phyloP scores from a whole-genome alignment of 2,888 invertebrate genomes.

The Gari tellinella region DNA sequence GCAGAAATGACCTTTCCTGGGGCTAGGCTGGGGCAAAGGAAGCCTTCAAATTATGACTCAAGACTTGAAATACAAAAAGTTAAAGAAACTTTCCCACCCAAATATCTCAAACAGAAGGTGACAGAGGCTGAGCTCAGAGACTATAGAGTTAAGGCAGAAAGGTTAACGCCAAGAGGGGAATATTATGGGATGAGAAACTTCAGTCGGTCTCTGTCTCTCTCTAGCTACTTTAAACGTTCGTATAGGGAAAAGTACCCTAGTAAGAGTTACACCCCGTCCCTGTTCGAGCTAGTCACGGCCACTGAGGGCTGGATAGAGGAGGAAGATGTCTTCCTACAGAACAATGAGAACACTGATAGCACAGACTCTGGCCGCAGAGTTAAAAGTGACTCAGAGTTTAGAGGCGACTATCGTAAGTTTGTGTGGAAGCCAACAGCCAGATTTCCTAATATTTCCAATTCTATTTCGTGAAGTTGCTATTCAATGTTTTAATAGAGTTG shows the following conservation, averaged over 20 bases:
- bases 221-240: slow-evolving; percentile 49
- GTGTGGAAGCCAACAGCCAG: too few relatives aligned
- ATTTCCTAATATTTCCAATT: too few relatives aligned
- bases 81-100: slow-evolving; percentile 43
- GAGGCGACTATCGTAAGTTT: slow-evolving; percentile 17
- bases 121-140: slow-evolving; percentile 51
- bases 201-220: slow-evolving; percentile 30
- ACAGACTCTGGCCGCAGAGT: slow-evolving; percentile 27
- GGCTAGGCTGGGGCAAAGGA: slow-evolving; percentile 27
- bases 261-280: slow-evolving; percentile 27
- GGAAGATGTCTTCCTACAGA: slow-evolving; percentile 26
- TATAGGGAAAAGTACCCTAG: slow-evolving; percentile 38
- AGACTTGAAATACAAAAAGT: slow-evolving; percentile 41
- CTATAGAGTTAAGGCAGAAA: slow-evolving; percentile 50
- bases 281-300: slow-evolving; percentile 47
- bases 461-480: too few relatives aligned
- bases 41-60: slow-evolving; percentile 29
- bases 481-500: too few relatives aligned
- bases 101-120: slow-evolving; percentile 46
- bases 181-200: slow-evolving; percentile 59
- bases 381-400: slow-evolving; percentile 53
- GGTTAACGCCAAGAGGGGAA: slow-evolving; percentile 58
- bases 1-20: slow-evolving; percentile 50
- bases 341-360: slow-evolving; percentile 35
- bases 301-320: slow-evolving; percentile 27